phyloP scores from a whole-genome alignment of 2,797 vertebrate genomes.

The Eurystomus glaucurus region DNA sequence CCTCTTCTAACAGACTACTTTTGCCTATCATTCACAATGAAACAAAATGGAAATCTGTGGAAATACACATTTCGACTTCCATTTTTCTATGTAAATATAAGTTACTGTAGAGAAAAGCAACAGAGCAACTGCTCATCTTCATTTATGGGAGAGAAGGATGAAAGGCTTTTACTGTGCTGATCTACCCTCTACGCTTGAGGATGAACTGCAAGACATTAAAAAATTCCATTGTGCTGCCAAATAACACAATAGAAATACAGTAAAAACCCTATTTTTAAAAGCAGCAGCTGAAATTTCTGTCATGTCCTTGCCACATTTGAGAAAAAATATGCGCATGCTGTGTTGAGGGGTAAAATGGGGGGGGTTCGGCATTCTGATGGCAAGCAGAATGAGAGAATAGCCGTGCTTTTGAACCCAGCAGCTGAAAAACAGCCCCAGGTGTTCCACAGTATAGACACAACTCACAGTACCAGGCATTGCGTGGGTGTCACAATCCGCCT shows the following conservation, averaged over 20 bases:
- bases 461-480: background rate
- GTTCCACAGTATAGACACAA: background rate
- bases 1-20: background rate
- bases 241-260: background rate
- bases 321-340: background rate
- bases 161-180: background rate
- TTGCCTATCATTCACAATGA: background rate
- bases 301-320: background rate
- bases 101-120: background rate
- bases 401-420: background rate
- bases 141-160: background rate
- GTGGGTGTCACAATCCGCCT: background rate
- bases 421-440: background rate
- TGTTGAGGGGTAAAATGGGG: background rate
- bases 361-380: background rate
- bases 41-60: background rate
- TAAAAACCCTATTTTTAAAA: conserved; percentile 24
- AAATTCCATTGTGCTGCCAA: background rate
- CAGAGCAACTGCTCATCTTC: background rate
- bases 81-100: background rate
- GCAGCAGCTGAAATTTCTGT: conserved; percentile 10
- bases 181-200: background rate
- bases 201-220: background rate
- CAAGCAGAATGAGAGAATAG: background rate
- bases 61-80: background rate